Evolutionary conservation across 2,888 invertebrate species (phyloP).

Genomic region (Pantelozetes paolii): DNA sequence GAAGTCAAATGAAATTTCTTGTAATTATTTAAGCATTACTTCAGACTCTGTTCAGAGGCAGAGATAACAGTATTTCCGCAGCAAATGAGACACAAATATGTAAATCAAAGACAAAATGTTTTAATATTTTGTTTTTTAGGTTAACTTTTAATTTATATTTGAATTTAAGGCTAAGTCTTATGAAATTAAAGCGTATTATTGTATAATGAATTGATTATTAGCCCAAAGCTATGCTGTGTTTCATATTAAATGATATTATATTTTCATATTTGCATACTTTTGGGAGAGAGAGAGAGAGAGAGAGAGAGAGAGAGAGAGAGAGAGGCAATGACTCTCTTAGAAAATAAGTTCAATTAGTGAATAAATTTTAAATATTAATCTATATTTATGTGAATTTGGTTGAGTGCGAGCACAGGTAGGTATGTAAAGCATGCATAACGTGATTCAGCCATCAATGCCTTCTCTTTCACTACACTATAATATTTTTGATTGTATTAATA

Average conservation of each 20-base stretch:
- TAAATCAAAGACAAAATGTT: background rate
- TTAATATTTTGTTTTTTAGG: background rate
- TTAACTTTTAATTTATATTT: background rate
- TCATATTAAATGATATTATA: too few relatives aligned
- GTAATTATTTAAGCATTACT: too few relatives aligned
- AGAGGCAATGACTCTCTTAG: background rate
- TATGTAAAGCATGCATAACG: slow-evolving; percentile 1
- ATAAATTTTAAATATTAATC: background rate
- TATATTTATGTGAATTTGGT: background rate
- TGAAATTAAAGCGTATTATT: background rate
- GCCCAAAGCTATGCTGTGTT: background rate
- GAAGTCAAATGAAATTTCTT: background rate
- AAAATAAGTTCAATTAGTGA: background rate
- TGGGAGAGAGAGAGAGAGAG: too few relatives aligned
- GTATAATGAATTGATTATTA: slow-evolving; percentile 22
- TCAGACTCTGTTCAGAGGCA: too few relatives aligned
- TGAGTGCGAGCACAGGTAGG: background rate
- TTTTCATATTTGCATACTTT: too few relatives aligned
- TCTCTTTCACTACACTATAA: background rate
- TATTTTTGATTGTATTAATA: too few relatives aligned
- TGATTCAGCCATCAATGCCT: background rate
- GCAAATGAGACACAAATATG: background rate
- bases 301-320: too few relatives aligned
- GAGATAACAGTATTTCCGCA: background rate
- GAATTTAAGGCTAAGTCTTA: background rate